A percentile compares a stretch with the other conserved stretches of the same genome.
Evolutionary conservation across 2,888 invertebrate genomes (phyloP).

Genomic region (Abscondita cerata): DNA sequence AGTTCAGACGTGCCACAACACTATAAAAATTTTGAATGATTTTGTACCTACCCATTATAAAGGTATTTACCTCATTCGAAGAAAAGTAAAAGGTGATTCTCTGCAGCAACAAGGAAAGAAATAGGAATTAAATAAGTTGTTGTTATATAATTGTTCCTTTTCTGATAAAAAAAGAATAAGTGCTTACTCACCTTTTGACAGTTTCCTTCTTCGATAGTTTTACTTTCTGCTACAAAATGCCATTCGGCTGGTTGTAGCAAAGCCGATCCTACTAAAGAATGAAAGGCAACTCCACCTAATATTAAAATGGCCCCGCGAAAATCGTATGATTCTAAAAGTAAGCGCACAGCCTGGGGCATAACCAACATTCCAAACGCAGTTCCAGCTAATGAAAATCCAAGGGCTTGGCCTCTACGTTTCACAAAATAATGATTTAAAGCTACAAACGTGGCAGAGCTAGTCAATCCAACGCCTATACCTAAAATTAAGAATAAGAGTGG

Average conservation of each 20-base stretch:
- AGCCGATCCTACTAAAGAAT: constrained; percentile 71
- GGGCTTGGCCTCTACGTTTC: constrained; percentile 79
- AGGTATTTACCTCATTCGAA: constrained; percentile 55
- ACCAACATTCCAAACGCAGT: constrained; percentile 81
- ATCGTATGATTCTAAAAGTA: constrained; percentile 68
- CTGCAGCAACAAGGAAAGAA: constrained; percentile 51
- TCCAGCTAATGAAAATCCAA: constrained; percentile 81
- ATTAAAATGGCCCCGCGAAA: constrained; percentile 75
- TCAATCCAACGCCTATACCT: constrained; percentile 80
- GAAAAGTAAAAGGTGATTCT: constrained; percentile 57
- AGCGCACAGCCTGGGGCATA: constrained; percentile 76
- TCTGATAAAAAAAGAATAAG: too few species aligned
- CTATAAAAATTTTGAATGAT: constrained; percentile 9
- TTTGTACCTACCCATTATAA: constrained; percentile 19
- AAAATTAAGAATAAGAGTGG: constrained; percentile 27
- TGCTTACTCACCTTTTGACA: constrained; percentile 50
- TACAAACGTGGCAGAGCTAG: constrained; percentile 79
- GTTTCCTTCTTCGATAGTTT: constrained; percentile 63
- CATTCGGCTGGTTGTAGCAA: constrained; percentile 75
- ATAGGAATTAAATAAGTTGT: neutral
- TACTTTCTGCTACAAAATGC: constrained; percentile 68
- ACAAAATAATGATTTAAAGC: constrained; percentile 80
- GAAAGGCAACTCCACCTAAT: constrained; percentile 71
- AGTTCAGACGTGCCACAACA: constrained; percentile 2
- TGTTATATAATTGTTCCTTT: too few species aligned